A percentile compares a stretch with the other conserved stretches of the same genome.
Conservation (phyloP, 64 coral and sea anemone genomes). For the Dendronephthya gigantea region DNA sequence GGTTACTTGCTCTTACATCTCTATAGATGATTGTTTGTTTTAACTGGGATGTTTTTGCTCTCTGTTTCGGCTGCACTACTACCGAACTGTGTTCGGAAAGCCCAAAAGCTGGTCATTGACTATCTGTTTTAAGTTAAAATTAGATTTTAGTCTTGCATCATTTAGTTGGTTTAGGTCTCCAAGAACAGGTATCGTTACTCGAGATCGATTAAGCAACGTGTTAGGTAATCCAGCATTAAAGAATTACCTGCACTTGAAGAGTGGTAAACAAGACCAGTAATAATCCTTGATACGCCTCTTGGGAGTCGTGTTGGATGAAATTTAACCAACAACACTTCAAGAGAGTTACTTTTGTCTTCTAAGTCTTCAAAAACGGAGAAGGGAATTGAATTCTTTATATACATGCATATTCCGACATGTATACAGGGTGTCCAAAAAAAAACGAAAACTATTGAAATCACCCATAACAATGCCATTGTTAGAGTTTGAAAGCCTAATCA, state of each 20-base stretch:
- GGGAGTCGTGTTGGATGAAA: background rate
- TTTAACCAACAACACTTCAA: background rate
- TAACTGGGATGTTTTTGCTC: too few relatives aligned
- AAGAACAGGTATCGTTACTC: background rate
- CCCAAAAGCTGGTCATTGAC: too few relatives aligned
- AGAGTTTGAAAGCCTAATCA: too few relatives aligned
- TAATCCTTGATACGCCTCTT: background rate
- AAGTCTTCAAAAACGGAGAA: background rate
- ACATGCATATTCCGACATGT: background rate
- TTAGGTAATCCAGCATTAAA: background rate
- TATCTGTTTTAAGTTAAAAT: background rate
- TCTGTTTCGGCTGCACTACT: too few relatives aligned
- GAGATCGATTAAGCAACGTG: background rate
- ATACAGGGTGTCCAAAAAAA: too few relatives aligned
- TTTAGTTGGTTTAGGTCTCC: background rate
- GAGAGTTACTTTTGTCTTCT: background rate
- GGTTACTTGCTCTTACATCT: too few relatives aligned
- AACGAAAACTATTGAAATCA: too few relatives aligned
- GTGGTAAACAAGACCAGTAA: background rate
- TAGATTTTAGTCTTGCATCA: background rate
- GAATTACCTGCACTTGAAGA: background rate
- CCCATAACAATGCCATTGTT: too few relatives aligned
- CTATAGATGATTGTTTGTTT: too few relatives aligned
- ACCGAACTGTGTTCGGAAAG: too few relatives aligned
- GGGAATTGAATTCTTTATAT: background rate